phyloP scores from a whole-genome alignment of 2,888 invertebrate genomes.

The Syritta pipiens region DNA sequence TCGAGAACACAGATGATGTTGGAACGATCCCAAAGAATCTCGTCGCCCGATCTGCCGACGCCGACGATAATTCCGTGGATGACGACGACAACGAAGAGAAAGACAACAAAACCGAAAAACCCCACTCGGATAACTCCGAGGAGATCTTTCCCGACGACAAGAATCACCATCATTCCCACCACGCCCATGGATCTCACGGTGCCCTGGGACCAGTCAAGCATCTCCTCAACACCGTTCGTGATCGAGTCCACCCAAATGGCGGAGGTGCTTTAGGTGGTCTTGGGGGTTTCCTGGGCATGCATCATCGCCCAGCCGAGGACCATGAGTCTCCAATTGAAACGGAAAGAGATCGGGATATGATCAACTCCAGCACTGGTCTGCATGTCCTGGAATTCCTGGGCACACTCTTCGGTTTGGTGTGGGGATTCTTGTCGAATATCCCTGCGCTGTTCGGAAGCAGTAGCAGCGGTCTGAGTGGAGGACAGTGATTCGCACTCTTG shows the following conservation, averaged over 20 bases:
- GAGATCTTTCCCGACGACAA: slow-evolving; percentile 24
- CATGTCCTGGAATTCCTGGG: slow-evolving; percentile 76
- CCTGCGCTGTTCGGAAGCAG: slow-evolving; percentile 76
- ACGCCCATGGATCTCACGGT: slow-evolving; percentile 58
- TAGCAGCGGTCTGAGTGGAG: slow-evolving; percentile 74
- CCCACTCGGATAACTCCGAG: slow-evolving; percentile 32
- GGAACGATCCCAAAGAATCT: slow-evolving; percentile 7
- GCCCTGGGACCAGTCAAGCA: slow-evolving; percentile 75
- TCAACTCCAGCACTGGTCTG: slow-evolving; percentile 74
- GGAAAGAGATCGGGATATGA: slow-evolving; percentile 70
- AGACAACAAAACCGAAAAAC: slow-evolving; percentile 43
- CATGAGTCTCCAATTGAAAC: slow-evolving; percentile 72
- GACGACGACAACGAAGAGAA: slow-evolving; percentile 16
- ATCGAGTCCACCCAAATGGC: slow-evolving; percentile 70
- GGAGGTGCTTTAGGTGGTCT: slow-evolving; percentile 28
- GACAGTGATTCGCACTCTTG: slow-evolving; percentile 34
- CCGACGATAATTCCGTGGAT: slow-evolving; percentile 54
- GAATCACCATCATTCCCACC: slow-evolving; percentile 19
- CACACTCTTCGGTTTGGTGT: slow-evolving; percentile 73
- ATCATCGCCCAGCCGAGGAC: slow-evolving; percentile 17
- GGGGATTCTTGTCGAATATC: slow-evolving; percentile 75
- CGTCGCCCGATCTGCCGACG: slow-evolving; percentile 44
- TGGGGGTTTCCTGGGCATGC: slow-evolving; percentile 24
- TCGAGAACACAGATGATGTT: slow-evolving; percentile 4
- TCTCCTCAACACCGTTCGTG: slow-evolving; percentile 75